Conservation (phyloP, 2,113 vertebrate species). For the Ptilorrhoa leucosticta region DNA sequence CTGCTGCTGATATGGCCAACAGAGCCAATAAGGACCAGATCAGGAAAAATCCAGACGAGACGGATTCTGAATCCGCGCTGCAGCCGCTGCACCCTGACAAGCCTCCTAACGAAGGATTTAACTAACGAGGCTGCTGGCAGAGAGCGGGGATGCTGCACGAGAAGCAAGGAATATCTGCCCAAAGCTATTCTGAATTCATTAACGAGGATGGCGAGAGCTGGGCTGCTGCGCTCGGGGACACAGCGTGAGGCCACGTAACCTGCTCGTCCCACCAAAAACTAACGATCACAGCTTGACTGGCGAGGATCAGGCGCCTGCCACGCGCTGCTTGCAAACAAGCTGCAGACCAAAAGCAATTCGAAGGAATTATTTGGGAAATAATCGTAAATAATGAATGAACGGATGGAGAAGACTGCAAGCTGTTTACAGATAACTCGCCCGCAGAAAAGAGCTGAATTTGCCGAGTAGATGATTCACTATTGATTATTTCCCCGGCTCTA, state of each 20-base stretch:
- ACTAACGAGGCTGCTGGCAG: neutral
- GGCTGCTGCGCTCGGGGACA: neutral
- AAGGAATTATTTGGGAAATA: conserved; percentile 59
- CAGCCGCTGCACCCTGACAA: neutral
- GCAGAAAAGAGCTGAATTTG: conserved; percentile 42
- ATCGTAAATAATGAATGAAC: conserved; percentile 62
- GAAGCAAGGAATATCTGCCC: neutral
- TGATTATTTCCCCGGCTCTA: conserved; percentile 50
- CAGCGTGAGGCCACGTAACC: neutral
- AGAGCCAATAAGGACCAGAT: rapidly evolving
- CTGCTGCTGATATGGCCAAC: neutral
- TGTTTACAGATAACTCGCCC: conserved; percentile 40
- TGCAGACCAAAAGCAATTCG: neutral
- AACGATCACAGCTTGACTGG: neutral
- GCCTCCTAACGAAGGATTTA: neutral
- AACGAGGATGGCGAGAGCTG: neutral
- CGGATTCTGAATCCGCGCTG: neutral
- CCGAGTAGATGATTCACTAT: conserved; percentile 52
- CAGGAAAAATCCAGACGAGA: neutral
- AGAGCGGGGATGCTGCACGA: rapidly evolving
- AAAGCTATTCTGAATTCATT: conserved; percentile 1
- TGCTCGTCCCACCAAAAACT: neutral
- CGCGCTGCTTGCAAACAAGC: conserved; percentile 18
- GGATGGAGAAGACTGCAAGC: conserved; percentile 39
- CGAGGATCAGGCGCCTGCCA: neutral